phyloP scores from a whole-genome alignment of 2,113 vertebrate genomes.

The Tursiops truncatus region DNA sequence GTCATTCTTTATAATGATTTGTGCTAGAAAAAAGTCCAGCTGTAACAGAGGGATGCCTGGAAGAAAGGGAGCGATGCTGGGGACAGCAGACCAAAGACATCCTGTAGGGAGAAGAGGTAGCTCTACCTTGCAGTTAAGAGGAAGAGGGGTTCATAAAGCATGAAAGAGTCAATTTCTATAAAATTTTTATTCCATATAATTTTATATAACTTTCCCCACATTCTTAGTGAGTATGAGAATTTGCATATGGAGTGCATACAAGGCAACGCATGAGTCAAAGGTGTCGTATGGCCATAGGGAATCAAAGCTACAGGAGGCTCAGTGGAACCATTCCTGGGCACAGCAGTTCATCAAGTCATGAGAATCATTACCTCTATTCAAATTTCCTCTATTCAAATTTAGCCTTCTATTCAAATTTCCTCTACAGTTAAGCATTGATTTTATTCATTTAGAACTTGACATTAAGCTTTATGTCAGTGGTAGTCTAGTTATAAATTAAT shows the following conservation, averaged over 20 bases:
- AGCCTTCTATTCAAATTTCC: neutral
- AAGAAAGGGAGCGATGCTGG: neutral
- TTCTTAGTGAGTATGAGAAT: neutral
- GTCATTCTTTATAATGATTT: neutral
- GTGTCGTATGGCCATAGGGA: neutral
- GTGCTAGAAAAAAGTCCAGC: neutral
- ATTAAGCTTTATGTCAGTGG: neutral
- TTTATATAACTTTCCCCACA: neutral
- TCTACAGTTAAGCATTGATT: neutral
- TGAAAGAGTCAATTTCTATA: fast-evolving
- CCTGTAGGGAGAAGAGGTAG: fast-evolving
- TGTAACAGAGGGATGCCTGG: neutral
- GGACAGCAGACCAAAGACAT: neutral
- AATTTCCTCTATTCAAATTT: neutral
- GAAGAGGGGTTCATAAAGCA: neutral
- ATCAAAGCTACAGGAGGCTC: neutral
- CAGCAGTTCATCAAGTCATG: fast-evolving
- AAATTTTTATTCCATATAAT: neutral
- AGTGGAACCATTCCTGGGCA: neutral
- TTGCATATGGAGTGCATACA: fast-evolving
- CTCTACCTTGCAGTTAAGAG: neutral
- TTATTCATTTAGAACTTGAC: neutral
- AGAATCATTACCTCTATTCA: neutral
- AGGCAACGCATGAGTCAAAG: neutral
- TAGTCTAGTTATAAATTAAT: neutral